These are phyloP conservation scores for Octodon degus DNA, from an alignment of 2,113 vertebrate species.

Conservation along the genomic window DNA sequence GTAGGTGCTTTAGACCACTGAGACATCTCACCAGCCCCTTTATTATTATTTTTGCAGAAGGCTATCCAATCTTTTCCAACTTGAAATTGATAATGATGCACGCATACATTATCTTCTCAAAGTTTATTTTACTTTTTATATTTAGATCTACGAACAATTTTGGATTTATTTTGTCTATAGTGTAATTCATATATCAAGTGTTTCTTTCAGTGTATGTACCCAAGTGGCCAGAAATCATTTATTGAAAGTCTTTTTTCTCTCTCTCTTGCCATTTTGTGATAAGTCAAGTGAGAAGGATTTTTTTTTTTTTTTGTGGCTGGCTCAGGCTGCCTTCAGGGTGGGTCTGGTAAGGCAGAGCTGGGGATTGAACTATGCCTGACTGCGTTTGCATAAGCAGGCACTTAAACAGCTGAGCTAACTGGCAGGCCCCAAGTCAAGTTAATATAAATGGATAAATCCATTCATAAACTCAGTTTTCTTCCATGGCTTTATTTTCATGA, in stretches of 20 bases:
- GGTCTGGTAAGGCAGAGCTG: too few species aligned
- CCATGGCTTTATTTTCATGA: neutral
- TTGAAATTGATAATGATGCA: neutral
- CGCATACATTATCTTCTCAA: neutral
- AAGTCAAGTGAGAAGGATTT: neutral
- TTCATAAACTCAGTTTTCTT: neutral
- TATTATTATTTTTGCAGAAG: neutral
- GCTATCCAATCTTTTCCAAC: neutral
- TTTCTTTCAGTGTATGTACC: neutral
- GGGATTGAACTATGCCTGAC: too few species aligned
- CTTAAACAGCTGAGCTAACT: too few species aligned
- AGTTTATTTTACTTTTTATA: neutral
- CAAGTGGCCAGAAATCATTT: neutral
- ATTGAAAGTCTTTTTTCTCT: neutral
- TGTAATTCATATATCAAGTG: neutral
- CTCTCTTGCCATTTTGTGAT: neutral
- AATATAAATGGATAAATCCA: neutral
- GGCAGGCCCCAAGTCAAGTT: neutral
- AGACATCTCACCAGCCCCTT: too few species aligned
- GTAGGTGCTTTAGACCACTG: too few species aligned
- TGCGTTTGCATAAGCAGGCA: too few species aligned
- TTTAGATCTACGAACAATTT: neutral
- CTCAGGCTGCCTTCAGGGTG: too few species aligned
- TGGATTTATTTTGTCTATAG: neutral
- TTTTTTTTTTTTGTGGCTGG: too few species aligned